A percentile compares a stretch with the other conserved stretches of the same genome.
Evolutionary conservation across 2,797 vertebrate species (phyloP).

Genomic region (Chrysocyon brachyurus): DNA sequence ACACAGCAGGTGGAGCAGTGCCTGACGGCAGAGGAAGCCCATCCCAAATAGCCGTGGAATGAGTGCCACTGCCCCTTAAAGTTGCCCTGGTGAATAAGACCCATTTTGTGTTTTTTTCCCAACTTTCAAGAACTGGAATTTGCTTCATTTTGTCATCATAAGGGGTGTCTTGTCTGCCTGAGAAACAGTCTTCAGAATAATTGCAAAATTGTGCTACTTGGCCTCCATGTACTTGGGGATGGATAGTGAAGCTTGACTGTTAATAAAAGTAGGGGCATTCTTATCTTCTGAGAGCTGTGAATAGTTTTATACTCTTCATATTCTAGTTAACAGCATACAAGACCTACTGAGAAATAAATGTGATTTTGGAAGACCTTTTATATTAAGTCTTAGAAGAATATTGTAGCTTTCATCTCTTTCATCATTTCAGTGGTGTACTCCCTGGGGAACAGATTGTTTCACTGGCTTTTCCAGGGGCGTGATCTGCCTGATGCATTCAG

Average conservation of each 20-base stretch:
- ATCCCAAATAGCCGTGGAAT: background rate
- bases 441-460: background rate
- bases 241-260: background rate
- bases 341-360: slow-evolving; percentile 45
- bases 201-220: slow-evolving; percentile 51
- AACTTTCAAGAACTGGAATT: slow-evolving; percentile 15
- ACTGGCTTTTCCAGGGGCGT: background rate
- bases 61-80: background rate
- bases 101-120: slow-evolving; percentile 11
- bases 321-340: background rate
- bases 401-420: background rate
- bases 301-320: background rate
- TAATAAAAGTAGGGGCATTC: background rate
- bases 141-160: slow-evolving; percentile 61
- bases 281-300: background rate
- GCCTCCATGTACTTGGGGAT: background rate
- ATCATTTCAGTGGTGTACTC: background rate
- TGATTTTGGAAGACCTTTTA: background rate
- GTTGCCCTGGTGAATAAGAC: slow-evolving; percentile 31
- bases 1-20: background rate
- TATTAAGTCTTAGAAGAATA: background rate
- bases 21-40: background rate
- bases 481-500: background rate
- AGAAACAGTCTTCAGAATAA: slow-evolving; percentile 48
- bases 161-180: slow-evolving; percentile 9